Base-by-base conservation (phyloP, 2,113 vertebrate species). In the Oncorhynchus nerka region DNA sequence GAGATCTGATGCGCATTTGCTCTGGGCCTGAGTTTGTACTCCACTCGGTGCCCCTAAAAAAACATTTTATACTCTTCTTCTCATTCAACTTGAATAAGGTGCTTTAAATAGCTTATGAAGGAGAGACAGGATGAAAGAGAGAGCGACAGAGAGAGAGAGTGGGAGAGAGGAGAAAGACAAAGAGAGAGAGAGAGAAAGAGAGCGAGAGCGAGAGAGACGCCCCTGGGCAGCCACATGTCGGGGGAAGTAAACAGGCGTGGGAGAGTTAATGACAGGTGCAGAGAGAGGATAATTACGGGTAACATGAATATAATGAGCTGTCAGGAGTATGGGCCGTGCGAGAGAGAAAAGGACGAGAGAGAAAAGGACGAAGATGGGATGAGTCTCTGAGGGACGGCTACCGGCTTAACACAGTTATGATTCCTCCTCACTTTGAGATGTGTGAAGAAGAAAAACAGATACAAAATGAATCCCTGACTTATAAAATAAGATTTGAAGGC, bases 251-350 rank as follows among this genome's bases (percentile, higher is more conserved):
- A 91, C 91, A 91, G 81, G 87, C 75, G 91, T 91, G 87, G 90
- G 91, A 19, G 85, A 78, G 74, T 88, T 90, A 90, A 91, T 92
- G 89, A 90, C 90, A 90, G 89, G 89, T 90, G 90, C 90, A 90
- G 88, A 26, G 89, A 90, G 88, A 26, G 89, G 89, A 90, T 89
- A 90, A 87, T 91, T 90, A 88, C 86, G 88, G 91, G 89, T 55
- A 89, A 83, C 84, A 85, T 86, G 24, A 49, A 82, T 89, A 92
- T 90, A 91, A 91, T 90, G 90, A 91, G 91, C 89, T 90, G 89
- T 89, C 83, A 71, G 79, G 84, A 78, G 87, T 89, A 30, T 30
- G 24, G 65, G 26, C 65, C 6, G 26, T 0, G 4, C 7, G 2
- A 45, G 9, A 11, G 8, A 45, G 13, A 11, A 13, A 66, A n/a